Evolutionary conservation across 2,113 vertebrate species (phyloP).

Genomic region (Dromiciops gliroides): DNA sequence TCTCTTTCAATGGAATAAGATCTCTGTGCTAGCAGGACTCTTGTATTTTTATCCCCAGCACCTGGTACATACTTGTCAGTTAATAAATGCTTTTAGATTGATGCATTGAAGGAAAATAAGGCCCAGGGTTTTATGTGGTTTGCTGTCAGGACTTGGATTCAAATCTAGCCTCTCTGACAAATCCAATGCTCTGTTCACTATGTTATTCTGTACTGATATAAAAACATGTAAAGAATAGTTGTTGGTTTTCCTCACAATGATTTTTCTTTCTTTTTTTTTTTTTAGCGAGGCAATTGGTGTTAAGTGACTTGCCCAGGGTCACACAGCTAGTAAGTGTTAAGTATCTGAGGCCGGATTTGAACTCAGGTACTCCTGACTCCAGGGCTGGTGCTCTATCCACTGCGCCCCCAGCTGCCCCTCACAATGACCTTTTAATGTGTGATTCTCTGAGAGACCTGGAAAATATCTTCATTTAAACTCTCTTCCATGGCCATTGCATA

Average conservation of each 20-base stretch:
- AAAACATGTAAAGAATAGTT: conserved; percentile 54
- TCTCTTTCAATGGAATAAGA: neutral
- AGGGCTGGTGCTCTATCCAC: too few species aligned
- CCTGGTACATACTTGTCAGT: neutral
- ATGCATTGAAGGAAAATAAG: neutral
- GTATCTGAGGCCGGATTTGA: too few species aligned
- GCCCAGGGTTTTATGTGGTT: neutral
- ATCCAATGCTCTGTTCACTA: neutral
- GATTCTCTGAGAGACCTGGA: neutral
- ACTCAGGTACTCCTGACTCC: too few species aligned
- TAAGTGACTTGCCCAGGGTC: too few species aligned
- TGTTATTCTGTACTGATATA: conserved; percentile 62
- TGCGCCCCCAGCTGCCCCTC: too few species aligned
- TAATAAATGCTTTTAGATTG: neutral
- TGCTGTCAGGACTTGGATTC: neutral
- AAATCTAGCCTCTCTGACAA: neutral
- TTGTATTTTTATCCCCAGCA: neutral
- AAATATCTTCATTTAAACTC: conserved; percentile 35
- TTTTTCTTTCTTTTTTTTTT: too few species aligned
- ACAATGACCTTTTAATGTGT: conserved; percentile 21
- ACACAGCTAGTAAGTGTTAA: too few species aligned
- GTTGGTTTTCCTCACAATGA: neutral
- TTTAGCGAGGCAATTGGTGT: too few species aligned
- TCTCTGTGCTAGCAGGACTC: too few species aligned
- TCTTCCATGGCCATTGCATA: conserved; percentile 38